phyloP scores from a whole-genome alignment of 2,888 invertebrate species.

The Campoletis raptor region DNA sequence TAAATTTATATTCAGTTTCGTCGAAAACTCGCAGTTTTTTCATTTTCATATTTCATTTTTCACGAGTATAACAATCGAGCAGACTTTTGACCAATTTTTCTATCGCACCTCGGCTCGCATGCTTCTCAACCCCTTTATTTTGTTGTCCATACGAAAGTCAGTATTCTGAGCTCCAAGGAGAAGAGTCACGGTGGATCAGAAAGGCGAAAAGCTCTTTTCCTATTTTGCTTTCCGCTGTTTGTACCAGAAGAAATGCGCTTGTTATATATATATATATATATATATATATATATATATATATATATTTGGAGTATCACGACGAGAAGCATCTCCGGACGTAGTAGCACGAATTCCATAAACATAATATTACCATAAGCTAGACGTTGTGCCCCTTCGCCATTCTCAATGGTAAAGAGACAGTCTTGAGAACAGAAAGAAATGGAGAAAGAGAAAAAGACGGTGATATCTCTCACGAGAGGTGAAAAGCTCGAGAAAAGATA shows the following conservation, averaged over 20 bases:
- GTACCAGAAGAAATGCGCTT: conserved; percentile 24
- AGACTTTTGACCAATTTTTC: conserved; percentile 27
- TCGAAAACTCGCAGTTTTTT: neutral
- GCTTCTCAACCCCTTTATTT: conserved; percentile 15
- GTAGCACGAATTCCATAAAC: conserved; percentile 63
- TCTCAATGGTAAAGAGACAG: conserved; percentile 58
- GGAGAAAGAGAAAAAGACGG: neutral
- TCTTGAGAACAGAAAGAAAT: conserved; percentile 6
- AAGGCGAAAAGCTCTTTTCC: conserved; percentile 32
- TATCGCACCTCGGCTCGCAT: neutral
- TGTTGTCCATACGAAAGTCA: neutral
- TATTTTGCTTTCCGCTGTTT: conserved; percentile 14
- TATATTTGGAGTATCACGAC: conserved; percentile 10
- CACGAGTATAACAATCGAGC: conserved; percentile 23
- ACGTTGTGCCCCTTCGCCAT: conserved; percentile 48
- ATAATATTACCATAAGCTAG: conserved; percentile 67
- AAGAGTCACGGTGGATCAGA: conserved; percentile 2
- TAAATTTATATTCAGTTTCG: neutral
- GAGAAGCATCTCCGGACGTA: conserved; percentile 45
- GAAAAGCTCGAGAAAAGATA: conserved; percentile 45
- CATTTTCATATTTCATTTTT: no score
- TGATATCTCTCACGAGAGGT: conserved; percentile 39
- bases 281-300: conserved; percentile 21
- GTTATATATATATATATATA: conserved; percentile 21
- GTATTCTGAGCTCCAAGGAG: conserved; percentile 10